A percentile compares a stretch with the other conserved stretches of the same genome.
Evolutionary conservation across 2,888 invertebrate genomes (phyloP).

Genomic region (Callyntrura sp.): DNA sequence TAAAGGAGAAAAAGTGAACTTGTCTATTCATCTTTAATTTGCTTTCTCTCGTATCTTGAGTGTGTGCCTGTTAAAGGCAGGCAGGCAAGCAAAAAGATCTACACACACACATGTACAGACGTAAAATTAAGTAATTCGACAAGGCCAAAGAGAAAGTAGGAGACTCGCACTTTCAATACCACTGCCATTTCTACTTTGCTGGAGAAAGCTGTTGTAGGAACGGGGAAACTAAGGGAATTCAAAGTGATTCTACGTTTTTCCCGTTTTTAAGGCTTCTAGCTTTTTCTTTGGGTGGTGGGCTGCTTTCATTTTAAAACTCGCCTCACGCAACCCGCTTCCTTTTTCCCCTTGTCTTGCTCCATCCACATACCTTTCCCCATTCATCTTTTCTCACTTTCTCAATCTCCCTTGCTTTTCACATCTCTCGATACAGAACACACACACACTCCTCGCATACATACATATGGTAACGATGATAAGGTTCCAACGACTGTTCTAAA

Average conservation of each 20-base stretch:
- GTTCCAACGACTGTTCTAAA: too few species aligned
- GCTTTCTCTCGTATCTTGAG: too few species aligned
- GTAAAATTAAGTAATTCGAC: too few species aligned
- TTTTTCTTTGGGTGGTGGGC: not conserved
- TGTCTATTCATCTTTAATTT: conserved; percentile 28
- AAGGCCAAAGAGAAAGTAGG: too few species aligned
- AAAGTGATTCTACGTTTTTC: conserved; percentile 45
- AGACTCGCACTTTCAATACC: too few species aligned
- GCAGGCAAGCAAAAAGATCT: too few species aligned
- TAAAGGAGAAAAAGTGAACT: not conserved
- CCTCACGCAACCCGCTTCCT: conserved; percentile 63
- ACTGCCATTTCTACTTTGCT: too few species aligned
- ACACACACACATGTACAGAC: too few species aligned
- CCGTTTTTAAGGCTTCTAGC: not conserved
- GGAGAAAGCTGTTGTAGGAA: too few species aligned
- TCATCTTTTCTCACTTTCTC: conserved; percentile 62
- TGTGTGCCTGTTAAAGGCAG: too few species aligned
- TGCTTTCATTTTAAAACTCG: conserved; percentile 59
- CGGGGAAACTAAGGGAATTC: conserved; percentile 62
- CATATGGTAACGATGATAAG: not conserved
- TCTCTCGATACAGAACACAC: conserved; percentile 9
- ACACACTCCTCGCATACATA: not conserved
- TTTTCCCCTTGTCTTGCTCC: conserved; percentile 72
- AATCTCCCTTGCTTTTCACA: conserved; percentile 1
- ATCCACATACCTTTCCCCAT: conserved; percentile 46